Evolutionary conservation across 2,797 vertebrate genomes (phyloP), one percentile per base, ranked within the genome.

Genomic region (Trematomus bernacchii): DNA sequence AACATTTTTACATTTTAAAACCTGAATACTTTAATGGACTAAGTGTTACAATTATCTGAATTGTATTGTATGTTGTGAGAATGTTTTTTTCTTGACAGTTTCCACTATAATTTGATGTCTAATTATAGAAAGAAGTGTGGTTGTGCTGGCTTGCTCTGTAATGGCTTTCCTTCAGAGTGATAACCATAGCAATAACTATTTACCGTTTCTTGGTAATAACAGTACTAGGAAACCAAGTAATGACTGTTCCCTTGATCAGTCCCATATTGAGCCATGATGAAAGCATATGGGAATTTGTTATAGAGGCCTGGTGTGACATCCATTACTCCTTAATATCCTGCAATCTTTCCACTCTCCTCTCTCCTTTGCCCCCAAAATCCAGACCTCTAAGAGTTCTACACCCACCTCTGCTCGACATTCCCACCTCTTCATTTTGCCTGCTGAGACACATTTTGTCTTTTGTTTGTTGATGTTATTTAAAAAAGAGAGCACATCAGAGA

Each of bases 241-340:
- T 93, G 86, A 92, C 86, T 80, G 66, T 87, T 93, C 91, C 90
- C 88, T 93, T 93, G 89, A 95, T 94, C 93, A 94, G 90, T 75
- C 85, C 90, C 71, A 85, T 83, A 89, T 90, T 44, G 62, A 91
- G 85, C 85, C 70, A 74, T 89, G 92, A 94, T 94, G 91, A 94
- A 94, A 94, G 93, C 92, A 85, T 83, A 79, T 87, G 85, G 85
- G 88, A 92, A 90, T 93, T 82, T 90, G 79, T 87, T 86, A 85
- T 68, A 77, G 82, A 77, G 80, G 79, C 82, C 84, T 84, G 82
- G 76, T 87, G 85, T 94, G 87, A 93, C 90, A 87, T 89, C 93
- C 84, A 89, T 93, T 89, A 92, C 90, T 88, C 81, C 80, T 84
- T 93, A 91, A 93, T 92, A 91, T 91, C 79, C 78, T 83, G 86